Base-by-base conservation (phyloP, 37 sponge, comb jelly and placozoan species). In the Tethya wilhelma region DNA sequence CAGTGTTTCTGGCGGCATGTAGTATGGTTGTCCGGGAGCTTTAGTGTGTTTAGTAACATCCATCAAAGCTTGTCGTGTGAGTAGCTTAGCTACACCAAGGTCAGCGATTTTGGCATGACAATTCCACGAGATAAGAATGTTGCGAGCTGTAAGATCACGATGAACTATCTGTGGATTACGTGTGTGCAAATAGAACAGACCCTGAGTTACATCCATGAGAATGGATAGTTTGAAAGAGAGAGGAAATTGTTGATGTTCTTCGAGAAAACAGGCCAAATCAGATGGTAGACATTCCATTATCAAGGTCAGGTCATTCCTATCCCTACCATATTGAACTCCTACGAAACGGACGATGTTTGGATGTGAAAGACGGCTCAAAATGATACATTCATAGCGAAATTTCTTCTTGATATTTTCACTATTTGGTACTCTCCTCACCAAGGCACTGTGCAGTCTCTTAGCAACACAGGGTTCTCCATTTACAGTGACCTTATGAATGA, bases 271-370 rank as follows among this genome's bases (percentile, higher is more conserved):
- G 9, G 5, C 60, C 42, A 80, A 45, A 19, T 71, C 71, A 7
- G 31, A 59, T 32, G n/a, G 17, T 4, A 71, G 58, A 1, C 43
- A 28, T 31, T 71, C 71, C 71, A 71, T 57, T 3, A 80, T 33
- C 20, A 80, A 64, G 19, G 46, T 44, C 28, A 69, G 19, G 26
- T 80, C 71, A 55, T 38, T 4, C 26, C 23, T n/a, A n/a, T n/a
- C n/a, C 25, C 37, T n/a, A 5, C 69, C 59, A 8, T 59, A 59
- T 14, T 72, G 59, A 4, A 80, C 71, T 1, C 81, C 81, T 0
- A 80, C 62, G 31, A 71, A 80, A 4, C 60, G 71, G 22, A 80
- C 81, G 41, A 80, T 58, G 34, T 80, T 69, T 0, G 81, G 81
- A 38, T 80, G 81, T 40, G 62, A 25, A 2, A 80, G 44, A 29